These are phyloP conservation scores for Euplagia quadripunctaria DNA, from an alignment of 2,888 invertebrate genomes.

Conservation along the genomic window DNA sequence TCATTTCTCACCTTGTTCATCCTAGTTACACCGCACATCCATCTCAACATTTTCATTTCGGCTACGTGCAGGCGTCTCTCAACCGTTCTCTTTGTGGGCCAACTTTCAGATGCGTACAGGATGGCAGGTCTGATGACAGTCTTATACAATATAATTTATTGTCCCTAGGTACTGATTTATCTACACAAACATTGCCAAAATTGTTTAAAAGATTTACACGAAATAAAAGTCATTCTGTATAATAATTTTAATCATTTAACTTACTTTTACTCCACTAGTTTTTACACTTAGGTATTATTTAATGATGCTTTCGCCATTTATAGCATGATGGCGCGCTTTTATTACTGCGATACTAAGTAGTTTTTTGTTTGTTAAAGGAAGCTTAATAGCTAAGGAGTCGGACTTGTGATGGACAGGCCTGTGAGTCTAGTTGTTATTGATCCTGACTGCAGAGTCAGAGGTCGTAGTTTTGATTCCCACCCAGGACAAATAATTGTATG, in stretches of 20 bases:
- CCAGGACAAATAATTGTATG: too few relatives aligned
- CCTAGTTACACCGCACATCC: too few relatives aligned
- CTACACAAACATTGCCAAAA: background rate
- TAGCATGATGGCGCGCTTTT: background rate
- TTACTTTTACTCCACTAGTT: background rate
- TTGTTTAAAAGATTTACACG: background rate
- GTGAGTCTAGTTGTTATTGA: background rate
- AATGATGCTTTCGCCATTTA: background rate
- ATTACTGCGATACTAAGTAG: background rate
- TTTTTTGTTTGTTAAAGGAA: background rate
- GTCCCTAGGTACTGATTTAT: too few relatives aligned
- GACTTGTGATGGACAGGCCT: background rate
- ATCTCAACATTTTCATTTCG: too few relatives aligned
- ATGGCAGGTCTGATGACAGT: too few relatives aligned
- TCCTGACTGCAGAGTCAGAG: too few relatives aligned
- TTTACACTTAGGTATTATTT: background rate
- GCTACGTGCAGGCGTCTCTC: too few relatives aligned
- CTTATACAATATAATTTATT: too few relatives aligned
- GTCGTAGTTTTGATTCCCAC: too few relatives aligned
- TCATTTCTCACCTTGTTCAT: too few relatives aligned
- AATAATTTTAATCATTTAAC: background rate
- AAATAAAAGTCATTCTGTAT: background rate
- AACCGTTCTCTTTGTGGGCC: too few relatives aligned
- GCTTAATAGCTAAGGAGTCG: background rate
- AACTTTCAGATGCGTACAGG: too few relatives aligned